Conservation (phyloP, 2,888 invertebrate species). For the Harmothoe impar region DNA sequence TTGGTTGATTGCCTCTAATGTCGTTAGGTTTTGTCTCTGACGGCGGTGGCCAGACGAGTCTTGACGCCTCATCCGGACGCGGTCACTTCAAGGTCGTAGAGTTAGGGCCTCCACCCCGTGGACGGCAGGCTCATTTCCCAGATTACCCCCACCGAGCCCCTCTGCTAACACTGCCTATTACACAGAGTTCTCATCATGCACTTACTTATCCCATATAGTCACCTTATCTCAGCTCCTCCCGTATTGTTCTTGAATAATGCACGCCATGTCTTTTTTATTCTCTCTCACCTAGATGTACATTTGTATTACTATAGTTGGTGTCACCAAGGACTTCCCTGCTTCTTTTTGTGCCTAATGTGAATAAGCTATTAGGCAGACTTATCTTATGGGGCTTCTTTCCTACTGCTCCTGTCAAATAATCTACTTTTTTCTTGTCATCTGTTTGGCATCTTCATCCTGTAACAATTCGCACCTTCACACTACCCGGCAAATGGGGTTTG, state of each 20-base stretch:
- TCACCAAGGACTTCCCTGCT: too few species aligned
- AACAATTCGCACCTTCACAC: neutral
- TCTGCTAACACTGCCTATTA: conserved; percentile 2
- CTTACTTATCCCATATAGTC: too few species aligned
- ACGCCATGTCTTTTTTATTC: too few species aligned
- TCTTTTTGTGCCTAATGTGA: too few species aligned
- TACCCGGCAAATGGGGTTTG: neutral
- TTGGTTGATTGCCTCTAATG: conserved; percentile 58
- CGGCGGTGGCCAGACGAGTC: conserved; percentile 5
- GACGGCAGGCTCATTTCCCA: neutral
- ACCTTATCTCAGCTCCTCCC: too few species aligned
- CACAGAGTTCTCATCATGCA: neutral
- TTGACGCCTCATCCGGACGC: conserved; percentile 37
- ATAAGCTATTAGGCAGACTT: too few species aligned
- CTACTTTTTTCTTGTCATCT: neutral
- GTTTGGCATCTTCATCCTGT: neutral
- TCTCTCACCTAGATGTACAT: too few species aligned
- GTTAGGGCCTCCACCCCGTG: conserved; percentile 7
- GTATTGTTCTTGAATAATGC: too few species aligned
- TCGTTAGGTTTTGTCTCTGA: conserved; percentile 57
- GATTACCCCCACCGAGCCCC: neutral
- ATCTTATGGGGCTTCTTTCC: neutral
- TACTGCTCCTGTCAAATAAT: neutral
- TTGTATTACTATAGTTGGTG: too few species aligned
- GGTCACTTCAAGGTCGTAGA: conserved; percentile 20